Conservation (phyloP, 2,888 invertebrate genomes). For the Nemurella pictetii region DNA sequence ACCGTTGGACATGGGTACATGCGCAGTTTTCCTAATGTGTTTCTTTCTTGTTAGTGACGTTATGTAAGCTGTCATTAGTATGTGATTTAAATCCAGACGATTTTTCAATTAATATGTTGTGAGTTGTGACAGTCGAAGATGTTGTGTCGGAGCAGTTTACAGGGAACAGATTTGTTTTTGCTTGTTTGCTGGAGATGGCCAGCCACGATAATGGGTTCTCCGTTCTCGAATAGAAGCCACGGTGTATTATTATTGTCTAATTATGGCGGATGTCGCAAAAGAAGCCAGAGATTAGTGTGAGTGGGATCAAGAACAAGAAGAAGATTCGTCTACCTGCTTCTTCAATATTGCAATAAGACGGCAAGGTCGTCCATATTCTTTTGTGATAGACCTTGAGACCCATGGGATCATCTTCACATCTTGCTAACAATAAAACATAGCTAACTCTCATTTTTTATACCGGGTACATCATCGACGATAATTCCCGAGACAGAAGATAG, state of each 20-base stretch:
- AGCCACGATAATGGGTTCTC: not conserved
- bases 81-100: not conserved
- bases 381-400: conserved; percentile 22
- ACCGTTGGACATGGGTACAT: not conserved
- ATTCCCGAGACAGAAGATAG: not conserved
- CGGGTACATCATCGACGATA: not conserved
- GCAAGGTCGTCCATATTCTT: conserved; percentile 24
- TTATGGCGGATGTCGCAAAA: not conserved
- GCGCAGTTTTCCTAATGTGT: not conserved
- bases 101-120: not conserved
- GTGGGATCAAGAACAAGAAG: not conserved
- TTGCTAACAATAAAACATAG: conserved; percentile 16
- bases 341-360: conserved; percentile 12
- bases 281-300: not conserved
- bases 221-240: not conserved
- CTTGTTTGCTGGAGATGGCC: not conserved
- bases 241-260: conserved; percentile 3
- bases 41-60: not conserved
- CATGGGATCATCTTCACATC: conserved; percentile 26
- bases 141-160: not conserved
- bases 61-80: not conserved
- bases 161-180: not conserved
- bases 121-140: not conserved
- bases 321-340: conserved; percentile 8
- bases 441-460: not conserved